Percentiles rank a stretch among this genome's conserved stretches.
Evolutionary conservation across 2,888 invertebrate species (phyloP).

Genomic region (Cantharis rufa): DNA sequence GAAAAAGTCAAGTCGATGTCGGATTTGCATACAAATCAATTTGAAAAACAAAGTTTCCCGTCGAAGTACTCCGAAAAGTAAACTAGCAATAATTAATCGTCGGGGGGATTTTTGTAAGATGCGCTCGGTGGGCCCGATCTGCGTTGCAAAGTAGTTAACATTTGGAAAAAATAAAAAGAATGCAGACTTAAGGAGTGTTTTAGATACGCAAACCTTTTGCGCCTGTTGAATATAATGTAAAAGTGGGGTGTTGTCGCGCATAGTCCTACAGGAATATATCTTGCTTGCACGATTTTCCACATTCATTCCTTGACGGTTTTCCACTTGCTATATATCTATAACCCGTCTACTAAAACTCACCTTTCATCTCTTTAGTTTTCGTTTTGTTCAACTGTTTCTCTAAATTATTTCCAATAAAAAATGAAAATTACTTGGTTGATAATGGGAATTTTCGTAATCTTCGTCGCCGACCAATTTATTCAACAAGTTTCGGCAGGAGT

Average conservation of each 20-base stretch:
- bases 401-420: slow-evolving; percentile 34
- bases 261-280: slow-evolving; percentile 20
- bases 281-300: slow-evolving; percentile 36
- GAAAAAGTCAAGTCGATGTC: neutral
- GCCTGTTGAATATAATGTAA: slow-evolving; percentile 23
- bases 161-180: neutral
- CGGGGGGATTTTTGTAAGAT: neutral
- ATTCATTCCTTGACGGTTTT: slow-evolving; percentile 44
- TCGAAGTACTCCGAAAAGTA: neutral
- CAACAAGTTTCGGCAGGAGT: slow-evolving; percentile 47
- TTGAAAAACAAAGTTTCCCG: neutral
- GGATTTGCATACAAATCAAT: neutral
- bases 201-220: slow-evolving; percentile 32
- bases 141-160: neutral
- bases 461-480: slow-evolving; percentile 46
- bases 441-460: slow-evolving; percentile 48
- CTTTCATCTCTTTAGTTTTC: slow-evolving; percentile 35
- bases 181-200: neutral
- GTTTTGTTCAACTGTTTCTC: slow-evolving; percentile 39
- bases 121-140: neutral
- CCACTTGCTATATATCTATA: slow-evolving; percentile 37
- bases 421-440: slow-evolving; percentile 53
- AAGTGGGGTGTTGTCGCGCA: slow-evolving; percentile 45
- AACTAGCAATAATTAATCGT: neutral
- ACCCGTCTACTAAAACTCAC: slow-evolving; percentile 24